Conservation (phyloP, 2,797 vertebrate genomes). For the Lithobates pipiens region DNA sequence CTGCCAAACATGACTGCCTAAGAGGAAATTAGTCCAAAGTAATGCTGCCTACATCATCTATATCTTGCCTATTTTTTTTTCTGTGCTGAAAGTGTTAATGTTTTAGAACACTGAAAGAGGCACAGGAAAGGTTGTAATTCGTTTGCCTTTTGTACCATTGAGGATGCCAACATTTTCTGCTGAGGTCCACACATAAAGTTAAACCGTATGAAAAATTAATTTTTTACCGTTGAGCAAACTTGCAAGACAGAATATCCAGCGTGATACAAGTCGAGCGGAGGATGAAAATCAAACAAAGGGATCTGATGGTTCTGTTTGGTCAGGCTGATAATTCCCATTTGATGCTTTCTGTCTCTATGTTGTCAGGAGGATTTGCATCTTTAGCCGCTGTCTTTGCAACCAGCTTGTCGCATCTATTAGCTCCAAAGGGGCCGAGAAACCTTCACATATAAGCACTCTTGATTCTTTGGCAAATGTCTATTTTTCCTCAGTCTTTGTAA, state of each 20-base stretch:
- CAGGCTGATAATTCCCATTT: conserved; percentile 30
- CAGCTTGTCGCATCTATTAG: conserved; percentile 16
- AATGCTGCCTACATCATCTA: neutral
- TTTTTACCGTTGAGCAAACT: conserved; percentile 33
- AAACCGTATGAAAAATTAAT: conserved; percentile 48
- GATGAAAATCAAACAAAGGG: conserved; percentile 40
- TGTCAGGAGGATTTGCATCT: conserved; percentile 35
- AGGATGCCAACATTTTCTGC: conserved; percentile 19
- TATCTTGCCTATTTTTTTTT: conserved; percentile 11
- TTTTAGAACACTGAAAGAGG: conserved; percentile 13
- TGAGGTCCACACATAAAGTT: conserved; percentile 18
- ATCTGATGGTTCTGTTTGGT: conserved; percentile 40
- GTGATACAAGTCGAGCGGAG: neutral
- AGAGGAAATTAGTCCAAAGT: conserved; percentile 63
- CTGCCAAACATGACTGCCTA: conserved; percentile 80
- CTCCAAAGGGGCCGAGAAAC: neutral
- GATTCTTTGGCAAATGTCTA: conserved; percentile 2
- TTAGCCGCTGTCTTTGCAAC: conserved; percentile 24
- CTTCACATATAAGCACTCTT: neutral
- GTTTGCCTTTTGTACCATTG: conserved; percentile 7
- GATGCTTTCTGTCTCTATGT: conserved; percentile 21
- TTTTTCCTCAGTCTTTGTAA: neutral
- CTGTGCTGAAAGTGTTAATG: conserved; percentile 17
- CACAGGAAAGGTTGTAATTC: neutral
- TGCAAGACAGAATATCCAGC: conserved; percentile 18